phyloP scores from a whole-genome alignment of 2,113 vertebrate species.

The Condylura cristata region DNA sequence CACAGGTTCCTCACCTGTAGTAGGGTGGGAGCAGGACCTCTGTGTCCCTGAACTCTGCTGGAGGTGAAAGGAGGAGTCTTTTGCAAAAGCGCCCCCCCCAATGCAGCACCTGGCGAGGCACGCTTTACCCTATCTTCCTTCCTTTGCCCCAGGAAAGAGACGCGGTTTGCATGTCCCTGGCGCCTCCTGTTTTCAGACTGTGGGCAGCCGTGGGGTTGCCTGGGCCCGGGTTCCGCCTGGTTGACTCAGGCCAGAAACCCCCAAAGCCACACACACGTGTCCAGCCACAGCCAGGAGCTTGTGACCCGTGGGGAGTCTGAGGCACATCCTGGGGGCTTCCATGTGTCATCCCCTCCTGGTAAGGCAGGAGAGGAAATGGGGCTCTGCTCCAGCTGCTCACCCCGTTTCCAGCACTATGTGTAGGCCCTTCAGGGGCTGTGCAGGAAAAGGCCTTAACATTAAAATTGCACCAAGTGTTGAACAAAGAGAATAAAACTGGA shows the following conservation, averaged over 20 bases:
- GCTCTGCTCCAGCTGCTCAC: not conserved
- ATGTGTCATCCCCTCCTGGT: not conserved
- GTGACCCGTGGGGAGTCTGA: not conserved
- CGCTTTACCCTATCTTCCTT: not conserved
- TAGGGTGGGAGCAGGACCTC: not conserved
- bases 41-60: too few species aligned
- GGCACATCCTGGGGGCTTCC: not conserved
- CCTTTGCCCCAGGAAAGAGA: not conserved
- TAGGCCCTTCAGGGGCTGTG: not conserved
- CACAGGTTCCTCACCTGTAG: not conserved
- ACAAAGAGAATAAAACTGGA: not conserved
- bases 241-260: not conserved
- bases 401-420: not conserved
- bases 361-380: not conserved
- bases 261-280: not conserved
- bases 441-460: not conserved
- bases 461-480: not conserved
- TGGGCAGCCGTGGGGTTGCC: not conserved
- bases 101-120: accelerated
- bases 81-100: too few species aligned
- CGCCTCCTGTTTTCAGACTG: not conserved
- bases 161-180: not conserved
- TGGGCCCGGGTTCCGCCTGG: not conserved
- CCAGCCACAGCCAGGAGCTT: too few species aligned
- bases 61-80: not conserved